Conservation (phyloP, 2,113 vertebrate genomes). For the Grammomys dolichurus region DNA sequence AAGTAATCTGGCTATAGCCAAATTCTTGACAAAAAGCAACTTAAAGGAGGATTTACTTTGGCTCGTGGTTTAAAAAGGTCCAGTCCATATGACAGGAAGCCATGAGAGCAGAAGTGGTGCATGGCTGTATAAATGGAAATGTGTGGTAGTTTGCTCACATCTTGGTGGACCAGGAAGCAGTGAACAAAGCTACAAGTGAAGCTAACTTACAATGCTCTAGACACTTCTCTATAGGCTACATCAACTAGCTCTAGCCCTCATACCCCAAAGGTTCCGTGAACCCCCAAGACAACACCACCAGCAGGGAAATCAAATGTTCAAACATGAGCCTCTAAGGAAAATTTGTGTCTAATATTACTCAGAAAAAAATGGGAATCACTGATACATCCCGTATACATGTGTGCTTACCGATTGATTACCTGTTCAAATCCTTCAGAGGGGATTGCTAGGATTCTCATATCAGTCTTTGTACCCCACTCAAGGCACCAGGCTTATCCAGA, state of each 20-base stretch:
- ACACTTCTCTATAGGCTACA: background rate
- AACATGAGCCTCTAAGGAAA: too few relatives aligned
- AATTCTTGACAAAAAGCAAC: background rate
- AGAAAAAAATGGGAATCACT: background rate
- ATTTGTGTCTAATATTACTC: background rate
- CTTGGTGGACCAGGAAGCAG: background rate
- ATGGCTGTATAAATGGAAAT: background rate
- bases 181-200: background rate
- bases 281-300: background rate
- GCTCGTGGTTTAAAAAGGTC: background rate
- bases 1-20: background rate
- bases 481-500: too few relatives aligned
- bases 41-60: background rate
- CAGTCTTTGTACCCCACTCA: background rate
- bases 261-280: background rate
- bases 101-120: background rate
- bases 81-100: background rate
- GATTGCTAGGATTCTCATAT: background rate
- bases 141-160: background rate
- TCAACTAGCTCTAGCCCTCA: background rate
- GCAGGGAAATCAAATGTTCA: background rate
- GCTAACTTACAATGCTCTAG: background rate
- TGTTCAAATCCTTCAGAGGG: background rate
- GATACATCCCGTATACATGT: rapidly evolving
- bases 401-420: background rate